Percentiles rank a stretch among this genome's conserved stretches.
Conservation (phyloP, 2,113 vertebrate genomes). For the Fregata magnificens region DNA sequence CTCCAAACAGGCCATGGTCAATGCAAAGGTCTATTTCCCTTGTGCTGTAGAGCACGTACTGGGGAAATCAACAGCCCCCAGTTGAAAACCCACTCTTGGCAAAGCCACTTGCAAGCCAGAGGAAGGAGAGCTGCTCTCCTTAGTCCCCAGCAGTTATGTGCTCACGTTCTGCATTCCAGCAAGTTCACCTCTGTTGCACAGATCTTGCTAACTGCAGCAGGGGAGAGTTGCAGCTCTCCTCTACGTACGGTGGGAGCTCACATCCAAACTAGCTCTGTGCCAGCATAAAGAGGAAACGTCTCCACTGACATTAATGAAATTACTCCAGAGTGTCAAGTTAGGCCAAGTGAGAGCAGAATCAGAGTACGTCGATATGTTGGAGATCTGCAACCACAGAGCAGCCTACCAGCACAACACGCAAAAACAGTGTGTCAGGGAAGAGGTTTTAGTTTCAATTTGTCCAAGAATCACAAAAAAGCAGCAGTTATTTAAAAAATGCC, state of each 20-base stretch:
- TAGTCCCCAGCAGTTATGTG: not conserved
- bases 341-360: not conserved
- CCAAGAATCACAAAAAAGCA: conserved; percentile 31
- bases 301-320: not conserved
- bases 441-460: conserved; percentile 51
- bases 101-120: not conserved
- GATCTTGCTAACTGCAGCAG: not conserved
- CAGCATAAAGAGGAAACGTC: not conserved
- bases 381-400: not conserved
- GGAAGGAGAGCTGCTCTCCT: not conserved
- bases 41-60: not conserved
- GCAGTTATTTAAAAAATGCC: not conserved
- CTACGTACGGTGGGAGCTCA: not conserved
- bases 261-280: not conserved
- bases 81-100: not conserved
- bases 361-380: not conserved
- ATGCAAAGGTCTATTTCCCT: not conserved
- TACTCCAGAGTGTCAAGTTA: not conserved
- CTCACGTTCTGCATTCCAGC: not conserved
- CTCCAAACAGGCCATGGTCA: not conserved
- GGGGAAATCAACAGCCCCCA: not conserved
- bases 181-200: not conserved
- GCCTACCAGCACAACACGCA: not conserved
- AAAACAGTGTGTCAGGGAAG: not conserved
- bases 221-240: not conserved